phyloP scores from a whole-genome alignment of 1,140 invertebrate genomes.

The Drosophila arawakana region DNA sequence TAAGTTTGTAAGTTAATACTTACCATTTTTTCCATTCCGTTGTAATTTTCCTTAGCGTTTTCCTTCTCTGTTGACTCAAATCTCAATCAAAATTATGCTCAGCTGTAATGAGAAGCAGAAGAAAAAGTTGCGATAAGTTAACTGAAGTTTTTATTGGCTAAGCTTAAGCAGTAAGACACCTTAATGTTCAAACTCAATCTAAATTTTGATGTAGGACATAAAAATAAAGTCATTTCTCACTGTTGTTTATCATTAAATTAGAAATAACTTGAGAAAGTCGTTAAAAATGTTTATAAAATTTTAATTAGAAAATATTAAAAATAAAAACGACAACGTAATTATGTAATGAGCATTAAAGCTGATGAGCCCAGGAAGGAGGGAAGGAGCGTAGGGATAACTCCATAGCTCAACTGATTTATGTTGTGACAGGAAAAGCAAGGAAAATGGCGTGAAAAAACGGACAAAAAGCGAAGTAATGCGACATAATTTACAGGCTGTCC shows the following conservation, averaged over 20 bases:
- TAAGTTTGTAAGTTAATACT: constrained; percentile 50
- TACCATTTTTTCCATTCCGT: constrained; percentile 81
- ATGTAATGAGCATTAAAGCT: constrained; percentile 67
- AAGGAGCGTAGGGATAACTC: not conserved
- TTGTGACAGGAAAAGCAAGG: constrained; percentile 20
- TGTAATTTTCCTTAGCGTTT: constrained; percentile 36
- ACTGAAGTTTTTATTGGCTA: constrained; percentile 47
- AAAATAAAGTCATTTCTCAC: not conserved
- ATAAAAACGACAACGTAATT: constrained; percentile 71
- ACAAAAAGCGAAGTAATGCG: constrained; percentile 47
- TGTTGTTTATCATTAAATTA: constrained; percentile 5
- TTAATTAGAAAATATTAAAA: constrained; percentile 76
- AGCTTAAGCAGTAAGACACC: constrained; percentile 22
- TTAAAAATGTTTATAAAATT: constrained; percentile 62
- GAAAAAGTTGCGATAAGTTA: constrained; percentile 60
- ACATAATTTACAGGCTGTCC: constrained; percentile 66
- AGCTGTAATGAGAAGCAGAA: constrained; percentile 67
- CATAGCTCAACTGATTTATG: constrained; percentile 43
- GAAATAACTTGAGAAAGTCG: constrained; percentile 3
- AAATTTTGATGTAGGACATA: constrained; percentile 8
- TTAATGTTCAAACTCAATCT: constrained; percentile 19
- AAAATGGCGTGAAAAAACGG: constrained; percentile 58
- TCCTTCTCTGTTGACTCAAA: constrained; percentile 11
- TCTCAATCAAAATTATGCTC: constrained; percentile 24
- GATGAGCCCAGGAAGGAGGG: constrained; percentile 17